Evolutionary conservation across 2,113 vertebrate genomes (phyloP).

Genomic region (Ophthalmolycus amberensis): DNA sequence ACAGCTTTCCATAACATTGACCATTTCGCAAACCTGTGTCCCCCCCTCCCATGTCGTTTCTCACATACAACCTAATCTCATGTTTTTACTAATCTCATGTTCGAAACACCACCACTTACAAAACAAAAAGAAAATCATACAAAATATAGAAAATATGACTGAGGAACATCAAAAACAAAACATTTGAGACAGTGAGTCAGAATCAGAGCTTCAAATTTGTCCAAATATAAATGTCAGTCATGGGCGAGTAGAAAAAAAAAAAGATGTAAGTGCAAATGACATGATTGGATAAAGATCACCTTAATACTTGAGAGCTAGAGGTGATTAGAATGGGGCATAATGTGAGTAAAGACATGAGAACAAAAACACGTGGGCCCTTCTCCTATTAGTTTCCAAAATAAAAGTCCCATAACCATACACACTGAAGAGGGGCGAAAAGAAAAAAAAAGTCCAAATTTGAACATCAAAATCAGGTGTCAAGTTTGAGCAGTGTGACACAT

Average conservation of each 20-base stretch:
- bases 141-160: slow-evolving; percentile 71
- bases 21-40: slow-evolving; percentile 45
- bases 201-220: slow-evolving; percentile 65
- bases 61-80: slow-evolving; percentile 70
- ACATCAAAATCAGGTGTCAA: slow-evolving; percentile 37
- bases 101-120: slow-evolving; percentile 55
- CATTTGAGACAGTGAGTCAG: slow-evolving; percentile 32
- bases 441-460: slow-evolving; percentile 36
- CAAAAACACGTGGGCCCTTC: slow-evolving; percentile 37
- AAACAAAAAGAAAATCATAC: slow-evolving; percentile 60
- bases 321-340: slow-evolving; percentile 28
- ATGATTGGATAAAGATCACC: slow-evolving; percentile 17
- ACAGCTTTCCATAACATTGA: slow-evolving; percentile 57
- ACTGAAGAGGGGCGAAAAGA: not conserved
- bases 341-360: slow-evolving; percentile 70
- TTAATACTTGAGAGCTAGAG: slow-evolving; percentile 19
- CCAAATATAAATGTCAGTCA: slow-evolving; percentile 45
- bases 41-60: slow-evolving; percentile 58
- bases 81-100: slow-evolving; percentile 71
- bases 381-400: slow-evolving; percentile 31
- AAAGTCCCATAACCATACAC: slow-evolving; percentile 42
- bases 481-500: slow-evolving; percentile 30
- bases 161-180: slow-evolving; percentile 51
- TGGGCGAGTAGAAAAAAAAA: slow-evolving; percentile 36
- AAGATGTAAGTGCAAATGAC: slow-evolving; percentile 60